Evolutionary conservation across 1,140 invertebrate genomes (phyloP).

Genomic region (Venturia canescens): DNA sequence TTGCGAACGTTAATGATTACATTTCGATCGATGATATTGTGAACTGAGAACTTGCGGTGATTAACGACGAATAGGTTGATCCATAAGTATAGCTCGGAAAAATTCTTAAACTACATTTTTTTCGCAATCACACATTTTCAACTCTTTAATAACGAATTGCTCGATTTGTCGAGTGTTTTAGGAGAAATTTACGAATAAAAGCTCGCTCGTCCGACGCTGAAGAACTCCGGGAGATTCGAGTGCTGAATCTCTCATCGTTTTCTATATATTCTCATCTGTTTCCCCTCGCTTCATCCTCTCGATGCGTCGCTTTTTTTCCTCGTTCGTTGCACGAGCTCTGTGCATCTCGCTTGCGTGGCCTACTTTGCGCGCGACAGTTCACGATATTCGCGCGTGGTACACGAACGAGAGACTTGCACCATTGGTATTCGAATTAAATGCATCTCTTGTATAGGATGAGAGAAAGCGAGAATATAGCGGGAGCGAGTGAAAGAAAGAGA

Average conservation of each 20-base stretch:
- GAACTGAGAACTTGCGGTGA: no score
- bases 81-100: no score
- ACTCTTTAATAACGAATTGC: no score
- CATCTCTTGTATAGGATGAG: conserved; percentile 33
- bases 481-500: neutral
- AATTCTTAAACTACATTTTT: no score
- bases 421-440: conserved; percentile 51
- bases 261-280: conserved; percentile 4
- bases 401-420: conserved; percentile 26
- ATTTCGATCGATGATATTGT: no score
- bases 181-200: neutral
- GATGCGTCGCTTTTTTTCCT: conserved; percentile 25
- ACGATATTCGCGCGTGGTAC: conserved; percentile 29
- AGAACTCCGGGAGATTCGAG: neutral
- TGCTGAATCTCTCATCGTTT: neutral
- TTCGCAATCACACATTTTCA: no score
- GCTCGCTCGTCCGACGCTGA: neutral
- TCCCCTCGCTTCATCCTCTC: conserved; percentile 14
- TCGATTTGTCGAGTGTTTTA: no score
- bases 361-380: conserved; percentile 33
- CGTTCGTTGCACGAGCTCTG: conserved; percentile 7
- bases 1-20: no score
- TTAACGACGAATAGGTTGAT: no score
- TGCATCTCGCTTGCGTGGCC: conserved; percentile 32
- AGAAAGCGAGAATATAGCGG: neutral